These are phyloP conservation scores for Siphlonurus alternatus DNA, from an alignment of 2,888 invertebrate species.

Conservation along the genomic window DNA sequence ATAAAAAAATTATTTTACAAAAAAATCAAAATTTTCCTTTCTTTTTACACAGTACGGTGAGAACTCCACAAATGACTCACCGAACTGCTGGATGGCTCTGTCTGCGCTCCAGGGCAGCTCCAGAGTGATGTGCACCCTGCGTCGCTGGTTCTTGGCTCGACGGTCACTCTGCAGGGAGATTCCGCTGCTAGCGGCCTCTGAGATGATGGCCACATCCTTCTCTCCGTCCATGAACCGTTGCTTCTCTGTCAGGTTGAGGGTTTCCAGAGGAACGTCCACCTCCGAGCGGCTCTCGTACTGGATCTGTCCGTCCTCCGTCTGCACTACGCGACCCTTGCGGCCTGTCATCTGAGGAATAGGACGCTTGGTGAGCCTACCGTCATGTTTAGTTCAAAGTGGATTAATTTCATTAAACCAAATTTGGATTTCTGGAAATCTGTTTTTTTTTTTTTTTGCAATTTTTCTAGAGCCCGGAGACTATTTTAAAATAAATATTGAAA, in stretches of 20 bases:
- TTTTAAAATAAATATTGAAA: too few relatives aligned
- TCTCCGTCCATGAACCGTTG: constrained; percentile 93
- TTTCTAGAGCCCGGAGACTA: too few relatives aligned
- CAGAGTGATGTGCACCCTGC: constrained; percentile 93
- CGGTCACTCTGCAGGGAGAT: constrained; percentile 94
- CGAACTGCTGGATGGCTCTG: constrained; percentile 97
- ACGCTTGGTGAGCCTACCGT: too few relatives aligned
- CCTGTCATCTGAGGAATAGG: constrained; percentile 71
- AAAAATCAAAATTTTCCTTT: too few relatives aligned
- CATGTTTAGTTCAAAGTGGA: too few relatives aligned
- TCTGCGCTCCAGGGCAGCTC: constrained; percentile 99
- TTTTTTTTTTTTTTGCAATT: too few relatives aligned
- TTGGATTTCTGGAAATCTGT: too few relatives aligned
- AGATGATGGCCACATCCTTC: constrained; percentile 96
- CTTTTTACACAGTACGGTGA: too few relatives aligned
- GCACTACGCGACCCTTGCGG: constrained; percentile 81
- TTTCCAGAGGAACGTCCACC: constrained; percentile 88
- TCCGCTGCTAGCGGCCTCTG: constrained; percentile 96
- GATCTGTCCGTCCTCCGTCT: constrained; percentile 81
- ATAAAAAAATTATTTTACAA: too few relatives aligned
- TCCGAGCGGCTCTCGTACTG: constrained; percentile 91
- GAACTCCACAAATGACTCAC: too few relatives aligned
- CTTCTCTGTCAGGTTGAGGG: constrained; percentile 78
- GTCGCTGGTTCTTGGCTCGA: constrained; percentile 78
- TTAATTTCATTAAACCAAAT: too few relatives aligned